A percentile compares a stretch with the other conserved stretches of the same genome.
Evolutionary conservation across 2,888 invertebrate species (phyloP).

Genomic region (Drosophila mulleri): DNA sequence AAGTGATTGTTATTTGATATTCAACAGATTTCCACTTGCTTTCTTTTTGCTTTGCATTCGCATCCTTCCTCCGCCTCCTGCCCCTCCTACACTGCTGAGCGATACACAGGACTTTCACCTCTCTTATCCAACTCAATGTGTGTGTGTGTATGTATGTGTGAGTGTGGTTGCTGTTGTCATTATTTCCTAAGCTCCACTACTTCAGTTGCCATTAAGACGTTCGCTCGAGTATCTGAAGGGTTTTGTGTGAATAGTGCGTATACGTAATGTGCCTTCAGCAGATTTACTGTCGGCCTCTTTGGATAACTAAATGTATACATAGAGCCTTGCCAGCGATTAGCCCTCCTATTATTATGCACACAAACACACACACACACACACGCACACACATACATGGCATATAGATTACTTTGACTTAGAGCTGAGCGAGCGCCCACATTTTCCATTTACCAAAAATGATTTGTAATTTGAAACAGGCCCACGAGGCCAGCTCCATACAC

Average conservation of each 20-base stretch:
- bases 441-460: constrained; percentile 22
- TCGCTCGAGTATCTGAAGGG: constrained; percentile 30
- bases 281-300: constrained; percentile 35
- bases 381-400: not conserved
- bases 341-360: not conserved
- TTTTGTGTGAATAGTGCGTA: constrained; percentile 55
- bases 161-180: constrained; percentile 48
- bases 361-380: not conserved
- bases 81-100: not conserved
- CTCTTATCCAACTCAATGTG: constrained; percentile 44
- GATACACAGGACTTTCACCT: constrained; percentile 9
- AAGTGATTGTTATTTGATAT: constrained; percentile 83
- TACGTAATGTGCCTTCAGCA: constrained; percentile 45
- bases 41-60: constrained; percentile 20
- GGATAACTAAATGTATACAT: not conserved
- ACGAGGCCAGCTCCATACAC: not conserved
- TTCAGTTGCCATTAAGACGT: constrained; percentile 42
- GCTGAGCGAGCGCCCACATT: not conserved
- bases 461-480: constrained; percentile 45
- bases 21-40: constrained; percentile 76
- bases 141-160: constrained; percentile 38
- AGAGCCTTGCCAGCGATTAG: constrained; percentile 2
- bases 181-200: constrained; percentile 61
- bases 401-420: constrained; percentile 1
- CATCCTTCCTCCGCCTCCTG: not conserved